Base-by-base conservation (phyloP, 1,140 invertebrate species). In the Drosophila albomicans region DNA sequence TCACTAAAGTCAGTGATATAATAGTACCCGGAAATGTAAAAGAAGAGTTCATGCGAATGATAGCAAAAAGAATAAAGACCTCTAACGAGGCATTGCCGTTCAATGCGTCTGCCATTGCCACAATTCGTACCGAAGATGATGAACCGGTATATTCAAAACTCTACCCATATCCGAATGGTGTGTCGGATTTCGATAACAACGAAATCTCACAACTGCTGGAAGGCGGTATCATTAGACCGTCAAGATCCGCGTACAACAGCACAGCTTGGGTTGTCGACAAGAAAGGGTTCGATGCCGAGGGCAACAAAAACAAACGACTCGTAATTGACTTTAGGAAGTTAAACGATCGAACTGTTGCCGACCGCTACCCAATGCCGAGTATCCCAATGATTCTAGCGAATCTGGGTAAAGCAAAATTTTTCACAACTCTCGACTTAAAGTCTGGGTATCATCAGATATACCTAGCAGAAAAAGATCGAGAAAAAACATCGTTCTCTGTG, bases 321-420 rank as follows among this genome's bases (percentile, higher is more conserved):
- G 51, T 15, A 25, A 52, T 52, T 2, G 51, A 52, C 25, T 52
- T 52, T 11, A 11, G 49, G 25, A 52, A 52, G 51, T 30, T 30
- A 32, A 52, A 52, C 11, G 51, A 52, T 16, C 48, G 16, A 20
- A 49, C 48, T 20, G 10, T 49, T 49, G 48, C 48, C 7, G 48
- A 49, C 15, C 15, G 48, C 4, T 49, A 49, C 48, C 48, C 48
- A 49, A 49, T 49, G 48, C 48, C 48, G 1, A 49, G 20, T 11
- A 49, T 49, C 45, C 45, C 45, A 48, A 48, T 48, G 13, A 48
- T 51, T 20, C 48, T 30, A 51, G 48, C 45, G 45, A 46, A 20
- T 48, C 45, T 48, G 15, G 25, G 20, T 45, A 45, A 45, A 0
- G n/a, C 41, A 13, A 45, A 4, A 25, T 51, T 51, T 51, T 51